Base-by-base conservation (phyloP, 2,888 invertebrate species). In the Lasioglossum leucozonium region DNA sequence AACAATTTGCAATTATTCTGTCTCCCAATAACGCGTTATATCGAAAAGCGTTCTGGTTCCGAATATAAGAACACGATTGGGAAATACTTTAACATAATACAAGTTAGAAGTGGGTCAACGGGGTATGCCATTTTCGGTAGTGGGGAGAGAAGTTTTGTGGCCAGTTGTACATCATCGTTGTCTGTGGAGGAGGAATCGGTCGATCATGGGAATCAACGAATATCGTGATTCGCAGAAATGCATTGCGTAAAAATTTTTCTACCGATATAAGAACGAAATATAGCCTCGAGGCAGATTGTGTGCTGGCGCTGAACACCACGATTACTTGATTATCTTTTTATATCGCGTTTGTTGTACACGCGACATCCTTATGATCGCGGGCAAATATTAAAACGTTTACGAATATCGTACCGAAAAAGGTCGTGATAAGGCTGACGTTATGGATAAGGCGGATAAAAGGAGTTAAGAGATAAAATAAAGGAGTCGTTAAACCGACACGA, bases 251-350 rank as follows among this genome's bases (percentile, higher is more conserved):
- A n/a, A 58, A 3, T 44, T 72, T 47, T 76, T 76, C 51, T 40
- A 16, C 8, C 30, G 37, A 72, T 72, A 72, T 58, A 37, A 78
- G 75, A 78, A 62, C 55, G 34, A 44, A 51, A 51, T 44, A 4
- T 82, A 65, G 34, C 76, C n/a, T 40, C 47, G 5, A 11, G 42
- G 18, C 34, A 47, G n/a, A 77, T 47, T 47, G n/a, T 5, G 26
- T 44, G 26, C 13, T 8, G 34, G 8, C 18, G 40, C 5, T 40
- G 11, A 37, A 6, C n/a, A 30, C 13, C n/a, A 58, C 42, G 73
- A 79, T 76, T 78, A 78, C 34, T 51, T 40, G 58, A 62, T 67
- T 83, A 85, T 79, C 83, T 82, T 82, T 69, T 73, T 77, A 47
- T 83, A 44, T 47, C 81, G 42, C 37, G 0, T 37, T 22, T 51